A percentile compares a stretch with the other conserved stretches of the same genome.
Evolutionary conservation across 2,888 invertebrate genomes (phyloP).

Genomic region (Ramazzottius varieornatus): DNA sequence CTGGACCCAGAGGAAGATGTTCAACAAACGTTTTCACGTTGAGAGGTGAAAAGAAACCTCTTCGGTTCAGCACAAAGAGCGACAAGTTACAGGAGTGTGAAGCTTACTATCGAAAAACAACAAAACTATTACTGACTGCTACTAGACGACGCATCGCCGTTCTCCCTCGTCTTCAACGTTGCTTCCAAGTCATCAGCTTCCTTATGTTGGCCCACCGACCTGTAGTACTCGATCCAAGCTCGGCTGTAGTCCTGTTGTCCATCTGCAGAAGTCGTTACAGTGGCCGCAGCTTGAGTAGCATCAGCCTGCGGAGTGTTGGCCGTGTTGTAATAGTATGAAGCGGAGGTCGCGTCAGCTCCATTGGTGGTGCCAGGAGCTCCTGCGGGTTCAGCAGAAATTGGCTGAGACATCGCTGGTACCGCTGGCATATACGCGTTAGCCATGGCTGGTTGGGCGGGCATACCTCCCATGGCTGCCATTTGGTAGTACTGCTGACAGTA

Average conservation of each 20-base stretch:
- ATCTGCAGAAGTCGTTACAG: slow-evolving; percentile 12
- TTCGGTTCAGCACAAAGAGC: too few relatives aligned
- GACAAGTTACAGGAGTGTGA: too few relatives aligned
- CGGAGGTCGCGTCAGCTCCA: neutral
- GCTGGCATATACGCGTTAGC: neutral
- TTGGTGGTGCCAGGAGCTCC: neutral
- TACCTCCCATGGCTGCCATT: slow-evolving; percentile 9
- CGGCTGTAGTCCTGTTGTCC: slow-evolving; percentile 11
- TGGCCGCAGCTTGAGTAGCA: slow-evolving; percentile 9
- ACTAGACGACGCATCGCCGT: too few relatives aligned
- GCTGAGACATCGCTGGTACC: neutral
- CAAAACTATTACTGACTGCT: too few relatives aligned
- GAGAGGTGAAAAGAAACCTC: too few relatives aligned
- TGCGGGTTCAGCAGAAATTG: neutral
- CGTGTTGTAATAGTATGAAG: neutral
- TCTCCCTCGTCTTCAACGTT: neutral
- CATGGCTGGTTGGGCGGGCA: slow-evolving; percentile 5
- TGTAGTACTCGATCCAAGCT: slow-evolving; percentile 18
- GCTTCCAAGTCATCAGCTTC: slow-evolving; percentile 15
- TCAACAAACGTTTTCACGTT: too few relatives aligned
- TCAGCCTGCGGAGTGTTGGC: neutral
- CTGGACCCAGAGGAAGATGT: too few relatives aligned
- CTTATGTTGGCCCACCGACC: slow-evolving; percentile 20
- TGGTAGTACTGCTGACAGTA: slow-evolving; percentile 22
- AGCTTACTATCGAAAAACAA: too few relatives aligned